phyloP scores from a whole-genome alignment of 2,113 vertebrate species.

The Callithrix jacchus region DNA sequence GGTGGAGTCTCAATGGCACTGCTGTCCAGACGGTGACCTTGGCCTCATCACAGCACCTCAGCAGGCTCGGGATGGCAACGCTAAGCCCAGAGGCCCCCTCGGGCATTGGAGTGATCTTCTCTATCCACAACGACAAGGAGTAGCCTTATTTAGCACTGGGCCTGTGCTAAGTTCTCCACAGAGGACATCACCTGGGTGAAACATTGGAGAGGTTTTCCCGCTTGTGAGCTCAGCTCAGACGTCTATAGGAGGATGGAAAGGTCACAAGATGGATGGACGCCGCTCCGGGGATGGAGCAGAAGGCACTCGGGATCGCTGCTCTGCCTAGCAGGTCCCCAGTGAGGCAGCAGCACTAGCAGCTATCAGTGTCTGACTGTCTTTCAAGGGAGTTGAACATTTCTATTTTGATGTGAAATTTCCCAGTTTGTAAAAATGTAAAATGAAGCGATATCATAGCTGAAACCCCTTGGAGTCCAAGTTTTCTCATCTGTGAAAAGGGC shows the following conservation, averaged over 20 bases:
- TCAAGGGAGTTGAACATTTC: not conserved
- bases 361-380: slow-evolving; percentile 23
- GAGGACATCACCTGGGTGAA: not conserved
- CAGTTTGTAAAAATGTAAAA: not conserved
- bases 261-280: not conserved
- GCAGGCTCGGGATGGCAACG: not conserved
- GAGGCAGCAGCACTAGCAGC: rapidly evolving
- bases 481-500: not conserved
- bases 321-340: not conserved
- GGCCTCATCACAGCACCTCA: not conserved
- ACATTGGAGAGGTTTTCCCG: rapidly evolving
- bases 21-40: not conserved
- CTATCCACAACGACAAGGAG: not conserved
- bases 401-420: slow-evolving; percentile 1
- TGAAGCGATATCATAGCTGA: not conserved
- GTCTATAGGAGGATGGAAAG: not conserved
- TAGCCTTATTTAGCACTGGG: not conserved
- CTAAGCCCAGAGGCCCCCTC: not conserved
- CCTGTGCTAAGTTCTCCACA: not conserved
- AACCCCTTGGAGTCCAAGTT: not conserved
- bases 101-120: not conserved
- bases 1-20: slow-evolving; percentile 68
- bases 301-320: not conserved
- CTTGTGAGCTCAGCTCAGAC: not conserved
- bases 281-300: not conserved